phyloP scores from a whole-genome alignment of 1,140 invertebrate genomes.

The Drosophila kepulauana region DNA sequence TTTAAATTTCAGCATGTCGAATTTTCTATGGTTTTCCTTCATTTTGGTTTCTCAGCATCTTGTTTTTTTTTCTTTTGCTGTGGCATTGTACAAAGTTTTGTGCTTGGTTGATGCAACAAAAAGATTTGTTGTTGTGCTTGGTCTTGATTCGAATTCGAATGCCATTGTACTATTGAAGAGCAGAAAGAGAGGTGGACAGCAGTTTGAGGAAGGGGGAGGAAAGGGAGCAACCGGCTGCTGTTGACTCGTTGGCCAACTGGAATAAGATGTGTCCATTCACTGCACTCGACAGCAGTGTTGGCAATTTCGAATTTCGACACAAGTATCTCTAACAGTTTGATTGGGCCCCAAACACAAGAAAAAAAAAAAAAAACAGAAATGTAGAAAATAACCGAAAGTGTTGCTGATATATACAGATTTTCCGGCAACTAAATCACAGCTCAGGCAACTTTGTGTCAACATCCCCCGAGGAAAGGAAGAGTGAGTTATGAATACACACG shows the following conservation, averaged over 20 bases:
- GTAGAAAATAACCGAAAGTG: constrained; percentile 8
- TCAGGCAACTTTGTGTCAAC: neutral
- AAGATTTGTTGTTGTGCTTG: constrained; percentile 54
- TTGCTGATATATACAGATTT: neutral
- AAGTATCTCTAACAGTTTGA: constrained; percentile 1
- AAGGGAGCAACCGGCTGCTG: neutral
- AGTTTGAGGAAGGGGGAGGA: neutral
- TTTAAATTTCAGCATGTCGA: neutral
- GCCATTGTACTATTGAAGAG: neutral
- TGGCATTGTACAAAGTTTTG: constrained; percentile 31
- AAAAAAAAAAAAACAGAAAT: neutral
- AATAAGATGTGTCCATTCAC: constrained; percentile 45
- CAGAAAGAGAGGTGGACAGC: neutral
- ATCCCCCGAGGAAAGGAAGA: neutral
- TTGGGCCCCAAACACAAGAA: neutral
- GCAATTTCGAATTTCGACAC: neutral
- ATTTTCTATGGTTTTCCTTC: neutral
- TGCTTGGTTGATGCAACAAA: constrained; percentile 21
- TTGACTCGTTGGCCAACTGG: constrained; percentile 24
- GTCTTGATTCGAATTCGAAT: constrained; percentile 45
- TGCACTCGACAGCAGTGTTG: constrained; percentile 6
- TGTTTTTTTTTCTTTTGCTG: constrained; percentile 2
- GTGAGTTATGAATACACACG: constrained; percentile 12
- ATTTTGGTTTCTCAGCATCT: neutral
- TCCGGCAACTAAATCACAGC: neutral